A percentile compares a stretch with the other conserved stretches of the same genome.
Evolutionary conservation across 2,888 invertebrate genomes (phyloP).

Genomic region (Aphrophora alni): DNA sequence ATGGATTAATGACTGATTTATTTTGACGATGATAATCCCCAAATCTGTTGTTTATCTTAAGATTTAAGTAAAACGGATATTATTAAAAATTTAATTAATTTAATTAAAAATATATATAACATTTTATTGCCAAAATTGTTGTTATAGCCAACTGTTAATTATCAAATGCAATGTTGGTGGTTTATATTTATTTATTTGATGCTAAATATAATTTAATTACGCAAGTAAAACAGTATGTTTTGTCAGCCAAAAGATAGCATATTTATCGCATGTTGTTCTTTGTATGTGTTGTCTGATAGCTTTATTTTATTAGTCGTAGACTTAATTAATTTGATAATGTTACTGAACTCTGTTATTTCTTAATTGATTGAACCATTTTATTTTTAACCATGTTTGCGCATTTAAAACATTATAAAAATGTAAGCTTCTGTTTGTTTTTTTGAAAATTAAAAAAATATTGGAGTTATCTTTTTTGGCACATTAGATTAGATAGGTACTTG

Average conservation of each 20-base stretch:
- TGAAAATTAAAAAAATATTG: no score
- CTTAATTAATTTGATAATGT: background rate
- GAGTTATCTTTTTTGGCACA: no score
- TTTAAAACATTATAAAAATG: no score
- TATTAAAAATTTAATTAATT: constrained; percentile 13
- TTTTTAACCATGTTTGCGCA: no score
- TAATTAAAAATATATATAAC: background rate
- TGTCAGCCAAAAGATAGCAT: background rate
- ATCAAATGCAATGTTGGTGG: background rate
- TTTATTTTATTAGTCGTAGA: background rate
- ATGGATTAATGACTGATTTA: no score
- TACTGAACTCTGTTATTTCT: background rate
- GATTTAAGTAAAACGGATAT: background rate
- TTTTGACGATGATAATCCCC: no score
- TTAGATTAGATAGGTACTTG: no score
- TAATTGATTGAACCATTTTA: no score
- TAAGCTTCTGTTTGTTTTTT: no score
- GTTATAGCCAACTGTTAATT: background rate
- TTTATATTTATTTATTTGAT: background rate
- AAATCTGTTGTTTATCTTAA: no score
- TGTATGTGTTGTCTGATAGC: background rate
- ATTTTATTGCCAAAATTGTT: background rate
- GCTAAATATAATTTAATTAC: background rate
- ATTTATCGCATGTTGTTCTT: background rate
- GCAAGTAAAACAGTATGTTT: background rate